Base-by-base conservation (phyloP, 1,140 invertebrate species). In the Nasonia giraulti region DNA sequence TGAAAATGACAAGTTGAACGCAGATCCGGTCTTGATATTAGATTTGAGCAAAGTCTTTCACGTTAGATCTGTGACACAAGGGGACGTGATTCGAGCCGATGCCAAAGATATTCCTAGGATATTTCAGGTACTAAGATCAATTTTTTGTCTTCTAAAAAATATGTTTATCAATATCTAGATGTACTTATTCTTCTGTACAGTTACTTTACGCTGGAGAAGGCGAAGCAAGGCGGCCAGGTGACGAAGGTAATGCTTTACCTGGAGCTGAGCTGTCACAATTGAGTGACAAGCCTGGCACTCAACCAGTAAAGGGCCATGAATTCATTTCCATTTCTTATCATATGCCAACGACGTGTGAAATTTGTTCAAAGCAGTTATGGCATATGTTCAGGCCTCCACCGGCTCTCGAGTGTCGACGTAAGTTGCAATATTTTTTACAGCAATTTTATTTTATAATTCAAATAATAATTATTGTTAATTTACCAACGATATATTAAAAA, bases 41-140 rank as follows among this genome's bases (percentile, higher is more conserved):
- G 98, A 99, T 95, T 95, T 99, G 89, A 98, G 98, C 92, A 99
- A 99, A 96, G 96, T 99, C 89, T 99, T 99, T 94, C 99, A 99
- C 94, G 99, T 99, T 84, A 96, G 99, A 88, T 97, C 98, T 85
- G 99, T 99, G 78, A 99, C 98, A 81, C 98, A 99, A 94, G 98
- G 98, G 89, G 99, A 99, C 95, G 98, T 99, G 86, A 99, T 99
- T 91, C 95, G 98, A 92, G 99, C 98, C 81, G 98, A 99, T 95
- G 97, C 98, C 92, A 98, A 98, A 96, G 98, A 99, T 95, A 99
- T 99, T 93, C 99, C 99, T 89, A 96, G 98, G 92, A 99, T 99
- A 94, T 99, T 99, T 94, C 98, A 99, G 95, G 96, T 96, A 92
- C 14, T 62, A 66, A 68, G 33, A 11, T 31, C 73, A 31, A 69